A percentile compares a stretch with the other conserved stretches of the same genome.
phyloP scores from a whole-genome alignment of 35 echinoderm and acorn worm genomes.

The Antedon bifida region DNA sequence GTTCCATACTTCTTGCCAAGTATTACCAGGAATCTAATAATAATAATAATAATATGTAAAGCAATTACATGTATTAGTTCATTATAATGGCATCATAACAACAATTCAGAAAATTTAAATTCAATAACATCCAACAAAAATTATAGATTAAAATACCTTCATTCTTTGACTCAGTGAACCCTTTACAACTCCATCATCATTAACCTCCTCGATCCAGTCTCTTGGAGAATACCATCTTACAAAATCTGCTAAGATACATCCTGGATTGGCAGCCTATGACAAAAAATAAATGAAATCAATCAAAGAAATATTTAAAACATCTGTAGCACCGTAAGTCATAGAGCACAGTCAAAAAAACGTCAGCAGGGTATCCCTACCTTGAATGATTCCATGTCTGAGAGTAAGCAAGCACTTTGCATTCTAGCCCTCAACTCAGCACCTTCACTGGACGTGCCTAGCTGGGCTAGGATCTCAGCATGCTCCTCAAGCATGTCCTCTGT shows the following conservation, averaged over 20 bases:
- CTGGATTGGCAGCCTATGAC: slow-evolving; percentile 80
- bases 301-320: no score
- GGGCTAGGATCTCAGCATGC: slow-evolving; percentile 85
- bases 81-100: no score
- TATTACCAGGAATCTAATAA: slow-evolving; percentile 93
- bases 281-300: neutral
- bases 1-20: slow-evolving; percentile 85
- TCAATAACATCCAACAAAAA: no score
- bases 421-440: slow-evolving; percentile 83
- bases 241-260: slow-evolving; percentile 80
- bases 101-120: no score
- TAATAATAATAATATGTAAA: no score
- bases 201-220: slow-evolving; percentile 78
- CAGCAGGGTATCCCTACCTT: slow-evolving; percentile 48
- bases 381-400: slow-evolving; percentile 92
- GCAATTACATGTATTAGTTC: no score
- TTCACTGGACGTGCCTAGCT: slow-evolving; percentile 75
- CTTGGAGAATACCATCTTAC: slow-evolving; percentile 97
- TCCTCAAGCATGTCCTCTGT: slow-evolving; percentile 98
- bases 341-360: no score
- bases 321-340: no score
- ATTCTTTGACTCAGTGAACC: slow-evolving; percentile 77
- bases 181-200: slow-evolving; percentile 30
- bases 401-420: slow-evolving; percentile 97
- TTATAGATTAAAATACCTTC: slow-evolving; percentile 62